Conservation (phyloP, 2,113 vertebrate genomes). For the Deroptyus accipitrinus region DNA sequence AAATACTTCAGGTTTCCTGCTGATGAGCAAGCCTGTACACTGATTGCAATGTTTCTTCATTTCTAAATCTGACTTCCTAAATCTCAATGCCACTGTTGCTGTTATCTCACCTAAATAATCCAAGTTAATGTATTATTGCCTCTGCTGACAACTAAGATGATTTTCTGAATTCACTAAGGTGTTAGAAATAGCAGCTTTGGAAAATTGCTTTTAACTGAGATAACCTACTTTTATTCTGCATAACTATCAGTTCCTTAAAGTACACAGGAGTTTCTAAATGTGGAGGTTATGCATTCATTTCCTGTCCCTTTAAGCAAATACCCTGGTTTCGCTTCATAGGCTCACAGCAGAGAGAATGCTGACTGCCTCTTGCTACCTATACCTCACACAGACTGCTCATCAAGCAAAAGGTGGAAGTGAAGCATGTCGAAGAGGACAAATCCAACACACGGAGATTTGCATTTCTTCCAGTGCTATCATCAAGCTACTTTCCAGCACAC, state of each 20-base stretch:
- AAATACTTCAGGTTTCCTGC: neutral
- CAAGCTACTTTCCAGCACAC: neutral
- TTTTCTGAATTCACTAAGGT: neutral
- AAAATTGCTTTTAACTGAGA: neutral
- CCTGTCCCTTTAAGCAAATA: neutral
- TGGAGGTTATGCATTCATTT: neutral
- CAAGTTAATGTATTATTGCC: neutral
- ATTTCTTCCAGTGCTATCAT: neutral
- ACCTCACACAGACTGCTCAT: accelerated
- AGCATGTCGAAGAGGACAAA: neutral
- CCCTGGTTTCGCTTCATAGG: neutral
- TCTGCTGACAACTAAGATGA: neutral
- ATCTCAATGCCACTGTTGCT: neutral
- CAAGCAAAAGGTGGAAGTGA: neutral
- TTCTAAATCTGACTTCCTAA: neutral
- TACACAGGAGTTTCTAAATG: neutral
- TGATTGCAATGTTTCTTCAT: neutral
- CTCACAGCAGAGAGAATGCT: neutral
- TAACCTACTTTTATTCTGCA: neutral
- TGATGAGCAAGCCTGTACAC: neutral
- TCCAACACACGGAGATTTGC: neutral
- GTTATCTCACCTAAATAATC: neutral
- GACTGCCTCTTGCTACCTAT: neutral
- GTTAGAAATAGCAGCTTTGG: neutral
- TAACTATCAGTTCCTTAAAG: neutral